Evolutionary conservation across 2,113 vertebrate species (phyloP), one percentile per base, ranked within the genome.

Genomic region (Nanorana parkeri): DNA sequence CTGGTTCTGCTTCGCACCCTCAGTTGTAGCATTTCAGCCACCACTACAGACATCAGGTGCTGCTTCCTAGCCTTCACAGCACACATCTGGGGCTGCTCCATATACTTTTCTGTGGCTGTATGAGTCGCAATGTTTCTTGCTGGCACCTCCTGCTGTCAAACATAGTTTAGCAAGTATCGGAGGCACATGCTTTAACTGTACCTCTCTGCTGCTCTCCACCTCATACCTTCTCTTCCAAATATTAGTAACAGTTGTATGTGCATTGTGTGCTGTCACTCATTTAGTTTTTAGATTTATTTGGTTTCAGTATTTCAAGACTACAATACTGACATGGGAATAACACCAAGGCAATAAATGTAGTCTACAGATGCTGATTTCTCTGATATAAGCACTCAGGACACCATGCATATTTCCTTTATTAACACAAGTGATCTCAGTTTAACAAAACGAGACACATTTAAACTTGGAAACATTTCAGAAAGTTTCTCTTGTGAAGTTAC

Each of bases 1-100:
- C 80, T 83, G 80, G 80, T 75, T 83, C 36, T 83, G 80, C 47
- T 83, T 83, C 55, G 52, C 80, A 76, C 80, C 80, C 71, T 76
- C 47, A 78, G 63, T 67, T 83, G 72, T 65, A 74, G 80, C 80
- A 60, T 80, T 83, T 75, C 72, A 83, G 65, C 61, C 80, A 67
- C 61, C 28, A 67, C 72, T 68, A 24, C 28, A 83, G 58, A 83
- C 63, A 56, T 83, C 80, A 83, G 80, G 80, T 83, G 80, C 80
- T 83, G 73, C 54, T 83, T 68, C 21, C 51, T 65, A 75, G 21
- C 72, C 64, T 83, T 83, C 80, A 75, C 52, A 76, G 51, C 28
- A 74, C 80, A 81, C 80, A 75, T 81, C 41, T 66, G 69, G 60
- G 52, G 52, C 72, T 68, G 72, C 51, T 58, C n/a, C 52, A 21